Percentiles rank a stretch among this genome's conserved stretches.
These are phyloP conservation scores for Xerus inauris DNA, from an alignment of 2,113 vertebrate species.

Conservation along the genomic window DNA sequence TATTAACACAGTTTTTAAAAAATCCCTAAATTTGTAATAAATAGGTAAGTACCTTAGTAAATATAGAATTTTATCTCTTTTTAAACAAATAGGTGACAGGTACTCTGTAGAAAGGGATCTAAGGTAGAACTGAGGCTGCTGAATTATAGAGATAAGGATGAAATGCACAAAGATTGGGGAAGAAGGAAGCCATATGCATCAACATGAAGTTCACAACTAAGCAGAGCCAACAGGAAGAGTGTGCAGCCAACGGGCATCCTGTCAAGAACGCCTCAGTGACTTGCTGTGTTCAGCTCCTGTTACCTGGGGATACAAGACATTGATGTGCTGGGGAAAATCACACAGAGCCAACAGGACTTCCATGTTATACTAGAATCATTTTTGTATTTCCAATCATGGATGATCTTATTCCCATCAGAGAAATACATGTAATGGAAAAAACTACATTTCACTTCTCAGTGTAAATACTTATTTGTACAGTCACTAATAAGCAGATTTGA, in stretches of 20 bases:
- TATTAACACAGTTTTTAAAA: background rate
- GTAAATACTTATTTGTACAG: background rate
- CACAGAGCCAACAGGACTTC: fast-evolving
- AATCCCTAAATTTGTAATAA: background rate
- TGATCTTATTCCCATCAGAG: no score
- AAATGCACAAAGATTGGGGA: background rate
- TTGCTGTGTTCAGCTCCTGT: background rate
- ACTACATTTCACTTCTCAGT: background rate
- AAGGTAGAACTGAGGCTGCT: background rate
- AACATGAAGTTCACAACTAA: background rate
- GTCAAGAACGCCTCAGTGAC: background rate
- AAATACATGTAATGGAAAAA: background rate
- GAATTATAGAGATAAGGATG: background rate
- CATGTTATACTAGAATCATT: no score
- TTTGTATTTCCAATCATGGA: background rate
- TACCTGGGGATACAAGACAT: background rate
- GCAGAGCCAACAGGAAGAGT: background rate
- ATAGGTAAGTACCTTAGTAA: background rate
- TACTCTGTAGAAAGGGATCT: background rate
- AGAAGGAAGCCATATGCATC: background rate
- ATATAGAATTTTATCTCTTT: background rate
- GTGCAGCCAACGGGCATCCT: fast-evolving
- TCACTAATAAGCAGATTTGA: background rate
- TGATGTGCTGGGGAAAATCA: background rate
- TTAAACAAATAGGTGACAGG: background rate